Conservation (phyloP, 2,888 invertebrate species). For the Orthosia gracilis region DNA sequence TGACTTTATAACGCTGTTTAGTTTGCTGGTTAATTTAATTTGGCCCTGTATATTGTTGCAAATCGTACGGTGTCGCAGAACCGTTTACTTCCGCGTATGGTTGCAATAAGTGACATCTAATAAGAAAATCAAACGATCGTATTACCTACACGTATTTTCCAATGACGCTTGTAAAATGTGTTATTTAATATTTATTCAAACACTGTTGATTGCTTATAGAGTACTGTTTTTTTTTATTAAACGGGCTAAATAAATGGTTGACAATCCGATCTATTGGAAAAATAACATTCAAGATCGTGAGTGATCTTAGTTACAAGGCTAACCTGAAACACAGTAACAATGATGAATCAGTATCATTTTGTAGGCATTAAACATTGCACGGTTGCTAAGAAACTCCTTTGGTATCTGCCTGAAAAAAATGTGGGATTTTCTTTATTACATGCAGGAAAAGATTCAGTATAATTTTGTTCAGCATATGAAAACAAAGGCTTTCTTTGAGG, state of each 20-base stretch:
- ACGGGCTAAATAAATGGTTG: background rate
- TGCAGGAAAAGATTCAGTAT: too few relatives aligned
- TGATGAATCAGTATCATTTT: too few relatives aligned
- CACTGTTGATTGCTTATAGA: background rate
- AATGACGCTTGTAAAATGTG: constrained; percentile 11
- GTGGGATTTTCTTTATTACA: too few relatives aligned
- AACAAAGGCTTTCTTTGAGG: too few relatives aligned
- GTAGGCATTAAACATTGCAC: too few relatives aligned
- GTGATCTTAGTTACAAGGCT: background rate
- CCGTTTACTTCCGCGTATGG: background rate
- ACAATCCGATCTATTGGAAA: background rate
- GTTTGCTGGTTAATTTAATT: too few relatives aligned
- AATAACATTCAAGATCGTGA: background rate
- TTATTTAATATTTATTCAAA: constrained; percentile 38
- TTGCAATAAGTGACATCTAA: constrained; percentile 34
- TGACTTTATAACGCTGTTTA: too few relatives aligned
- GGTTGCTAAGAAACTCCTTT: too few relatives aligned
- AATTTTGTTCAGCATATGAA: too few relatives aligned
- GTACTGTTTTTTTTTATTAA: background rate
- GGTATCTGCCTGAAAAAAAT: too few relatives aligned
- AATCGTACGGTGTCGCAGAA: background rate
- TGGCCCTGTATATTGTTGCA: background rate
- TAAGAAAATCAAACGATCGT: constrained; percentile 28
- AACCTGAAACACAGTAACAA: background rate
- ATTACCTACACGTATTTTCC: constrained; percentile 35